Evolutionary conservation across 2,888 invertebrate genomes (phyloP).

Genomic region (Ennomos fuscantarius): DNA sequence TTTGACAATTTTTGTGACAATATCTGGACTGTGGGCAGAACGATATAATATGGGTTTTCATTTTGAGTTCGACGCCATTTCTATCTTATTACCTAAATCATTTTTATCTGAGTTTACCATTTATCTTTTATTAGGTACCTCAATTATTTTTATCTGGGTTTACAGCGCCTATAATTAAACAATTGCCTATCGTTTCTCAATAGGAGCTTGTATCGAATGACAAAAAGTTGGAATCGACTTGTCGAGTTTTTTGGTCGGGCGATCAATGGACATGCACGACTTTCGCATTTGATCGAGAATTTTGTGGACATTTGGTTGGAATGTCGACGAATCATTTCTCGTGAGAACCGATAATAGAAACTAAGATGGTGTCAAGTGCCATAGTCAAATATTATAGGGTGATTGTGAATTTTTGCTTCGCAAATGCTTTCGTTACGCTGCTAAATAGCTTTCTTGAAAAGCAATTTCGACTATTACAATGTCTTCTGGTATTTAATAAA

Average conservation of each 20-base stretch:
- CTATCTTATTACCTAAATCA: no score
- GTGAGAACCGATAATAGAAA: constrained; percentile 72
- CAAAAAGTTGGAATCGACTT: constrained; percentile 63
- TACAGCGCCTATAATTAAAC: constrained; percentile 23
- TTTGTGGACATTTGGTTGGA: constrained; percentile 71
- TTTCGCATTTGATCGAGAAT: constrained; percentile 75
- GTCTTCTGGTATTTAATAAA: constrained; percentile 56
- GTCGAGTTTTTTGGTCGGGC: constrained; percentile 74
- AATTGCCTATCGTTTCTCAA: constrained; percentile 30
- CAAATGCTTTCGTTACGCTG: constrained; percentile 78
- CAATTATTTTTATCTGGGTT: background rate
- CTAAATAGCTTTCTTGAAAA: constrained; percentile 73
- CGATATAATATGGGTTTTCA: no score
- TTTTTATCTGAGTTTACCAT: background rate
- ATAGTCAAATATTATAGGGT: constrained; percentile 68
- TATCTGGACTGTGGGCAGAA: no score
- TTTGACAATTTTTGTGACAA: background rate
- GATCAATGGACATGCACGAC: constrained; percentile 80
- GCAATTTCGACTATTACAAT: constrained; percentile 60
- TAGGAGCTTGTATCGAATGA: constrained; percentile 48
- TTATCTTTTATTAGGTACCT: no score
- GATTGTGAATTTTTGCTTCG: constrained; percentile 78
- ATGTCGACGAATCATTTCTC: constrained; percentile 77
- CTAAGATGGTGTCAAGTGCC: constrained; percentile 66
- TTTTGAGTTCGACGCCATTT: no score